These are phyloP conservation scores for Aplodontia rufa DNA, from an alignment of 2,113 vertebrate species.

Conservation along the genomic window DNA sequence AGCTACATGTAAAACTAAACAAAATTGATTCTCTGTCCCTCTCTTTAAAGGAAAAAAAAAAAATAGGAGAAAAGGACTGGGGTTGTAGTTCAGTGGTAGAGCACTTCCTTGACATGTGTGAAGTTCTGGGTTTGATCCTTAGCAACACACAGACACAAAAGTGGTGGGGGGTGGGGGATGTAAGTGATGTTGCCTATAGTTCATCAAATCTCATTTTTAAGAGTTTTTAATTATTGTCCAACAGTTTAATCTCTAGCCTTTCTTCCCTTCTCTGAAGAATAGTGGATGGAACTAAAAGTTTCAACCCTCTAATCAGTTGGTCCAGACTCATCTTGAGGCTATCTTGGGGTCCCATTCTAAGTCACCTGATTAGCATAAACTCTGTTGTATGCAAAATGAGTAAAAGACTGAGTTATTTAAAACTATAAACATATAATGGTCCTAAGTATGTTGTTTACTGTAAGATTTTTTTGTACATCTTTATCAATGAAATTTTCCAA, in stretches of 20 bases:
- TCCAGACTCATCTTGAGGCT: not conserved
- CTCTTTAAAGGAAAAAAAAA: too few relatives aligned
- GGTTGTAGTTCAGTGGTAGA: too few relatives aligned
- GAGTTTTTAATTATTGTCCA: not conserved
- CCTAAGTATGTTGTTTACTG: too few relatives aligned
- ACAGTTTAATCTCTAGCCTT: not conserved
- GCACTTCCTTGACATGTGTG: too few relatives aligned
- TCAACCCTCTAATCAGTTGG: not conserved
- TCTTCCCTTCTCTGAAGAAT: not conserved
- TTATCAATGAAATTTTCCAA: too few relatives aligned
- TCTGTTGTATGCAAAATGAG: not conserved
- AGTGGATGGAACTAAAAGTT: not conserved
- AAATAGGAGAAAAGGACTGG: too few relatives aligned
- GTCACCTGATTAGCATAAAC: not conserved
- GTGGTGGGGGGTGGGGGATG: not conserved
- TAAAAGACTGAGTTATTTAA: not conserved
- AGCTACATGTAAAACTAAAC: too few relatives aligned
- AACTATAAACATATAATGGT: too few relatives aligned
- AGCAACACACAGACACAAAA: too few relatives aligned
- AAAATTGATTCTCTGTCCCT: too few relatives aligned
- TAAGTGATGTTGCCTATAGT: not conserved
- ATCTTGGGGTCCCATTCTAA: not conserved
- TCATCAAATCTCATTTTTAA: not conserved
- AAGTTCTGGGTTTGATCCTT: too few relatives aligned
- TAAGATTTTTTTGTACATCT: too few relatives aligned